Evolutionary conservation across 2,888 invertebrate genomes (phyloP), one percentile per base, ranked within the genome.

Genomic region (Amphipoea lucens): DNA sequence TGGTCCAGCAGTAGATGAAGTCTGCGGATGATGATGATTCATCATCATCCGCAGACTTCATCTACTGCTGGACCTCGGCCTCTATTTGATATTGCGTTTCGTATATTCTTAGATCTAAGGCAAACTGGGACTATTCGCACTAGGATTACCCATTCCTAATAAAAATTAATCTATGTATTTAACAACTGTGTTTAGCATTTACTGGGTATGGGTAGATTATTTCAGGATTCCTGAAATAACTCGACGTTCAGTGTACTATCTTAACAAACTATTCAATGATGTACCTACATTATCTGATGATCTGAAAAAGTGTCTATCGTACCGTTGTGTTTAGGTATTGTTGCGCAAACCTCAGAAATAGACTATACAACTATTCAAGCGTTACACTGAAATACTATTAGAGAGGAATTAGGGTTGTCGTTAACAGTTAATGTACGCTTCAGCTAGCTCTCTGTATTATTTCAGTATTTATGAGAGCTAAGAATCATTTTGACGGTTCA

Each of bases 291-390:
- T 78, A 87, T 78, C 65, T 65, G 79, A 83, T 76, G 69, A 74
- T 48, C 57, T 45, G 42, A 81, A 77, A 68, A 69, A 74, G 4
- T 48, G 74, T 23, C 45, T 66, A 78, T 66, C 17, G 71, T 69
- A 85, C 36, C 14, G 67, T 51, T 69, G 57, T 45, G n/a, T 11
- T n/a, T 11, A 60, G 57, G 57, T 83, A 78, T 79, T 80, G 83
- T 84, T 82, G 86, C 77, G 76, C 78, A 73, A 81, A 73, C 45
- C 51, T 79, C 87, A 66, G 72, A 88, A 88, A 89, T 88, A 89
- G 80, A 81, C 45, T 78, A 62, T 74, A 84, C 66, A 76, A 78
- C 88, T 73, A 83, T 78, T 72, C 65, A 79, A 86, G 66, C 86
- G 77, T 81, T 71, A 79, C 74, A 77, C 71, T 75, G 66, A 82